Base-by-base conservation (phyloP, 2,888 invertebrate genomes). In the Boloria selene region DNA sequence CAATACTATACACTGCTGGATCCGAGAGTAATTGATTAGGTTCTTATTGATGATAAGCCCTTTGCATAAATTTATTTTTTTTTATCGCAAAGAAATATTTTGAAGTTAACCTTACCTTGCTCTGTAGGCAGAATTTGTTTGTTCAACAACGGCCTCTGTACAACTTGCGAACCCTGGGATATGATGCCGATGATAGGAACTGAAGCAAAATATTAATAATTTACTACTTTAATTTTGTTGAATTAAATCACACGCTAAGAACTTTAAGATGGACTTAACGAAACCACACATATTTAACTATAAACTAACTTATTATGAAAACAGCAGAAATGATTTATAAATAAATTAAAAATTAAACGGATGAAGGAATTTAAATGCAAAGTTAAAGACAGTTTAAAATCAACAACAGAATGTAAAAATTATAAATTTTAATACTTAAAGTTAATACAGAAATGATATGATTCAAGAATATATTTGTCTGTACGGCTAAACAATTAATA, bases 101-200 rank as follows among this genome's bases (percentile, higher is more conserved):
- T 53, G 5, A 22, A 49, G 16, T 16, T 22, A 31, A 3, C 14
- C 26, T 45, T 79, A 92, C 92, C 92, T 88, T 93, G 92, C 79
- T 93, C 92, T 17, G 79, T 87, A 45, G 90, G 90, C 70, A 83
- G 75, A 73, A 93, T 92, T 73, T 93, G 92, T 66, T 86, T 90
- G 64, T 92, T 92, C 31, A 93, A 70, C 67, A 92, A 76, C 13
- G 93, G 92, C 56, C 92, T 81, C 70, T 92, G 92, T 13, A 92
- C 92, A 38, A 93, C 92, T 74, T 91, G 92, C 5, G 92, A 91
- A 31, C 92, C 92, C 77, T 92, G 90, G 2, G 89, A 76, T 70
- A 92, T 86, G 59, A 92, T 87, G 17, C 92, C 92, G 3, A 92
- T 74, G 62, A 92, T 70, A 26, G 89, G 87, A 73, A 88, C 93